A percentile compares a stretch with the other conserved stretches of the same genome.
Evolutionary conservation across 1,140 invertebrate genomes (phyloP).

Genomic region (Drosophila willistoni): DNA sequence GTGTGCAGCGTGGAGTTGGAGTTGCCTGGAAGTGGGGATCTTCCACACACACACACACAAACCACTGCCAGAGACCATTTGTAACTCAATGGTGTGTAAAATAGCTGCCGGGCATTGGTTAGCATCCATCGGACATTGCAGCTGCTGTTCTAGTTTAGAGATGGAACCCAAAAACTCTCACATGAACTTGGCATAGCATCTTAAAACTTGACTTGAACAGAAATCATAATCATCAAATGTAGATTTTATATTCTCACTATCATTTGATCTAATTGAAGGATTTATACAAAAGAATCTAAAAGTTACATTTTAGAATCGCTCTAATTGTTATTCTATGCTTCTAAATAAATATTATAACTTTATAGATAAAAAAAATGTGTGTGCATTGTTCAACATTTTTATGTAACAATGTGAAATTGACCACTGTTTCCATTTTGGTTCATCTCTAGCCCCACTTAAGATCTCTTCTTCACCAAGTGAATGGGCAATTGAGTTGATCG

Average conservation of each 20-base stretch:
- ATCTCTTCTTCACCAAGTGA: conserved; percentile 23
- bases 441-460: conserved; percentile 39
- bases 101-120: conserved; percentile 70
- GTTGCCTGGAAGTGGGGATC: conserved; percentile 8
- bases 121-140: conserved; percentile 43
- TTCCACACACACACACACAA: background rate
- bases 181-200: no score
- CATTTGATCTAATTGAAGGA: no score
- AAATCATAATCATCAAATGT: no score
- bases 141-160: conserved; percentile 43
- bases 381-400: no score
- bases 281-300: no score
- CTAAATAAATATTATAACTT: no score
- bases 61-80: conserved; percentile 50
- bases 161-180: conserved; percentile 33
- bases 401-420: background rate
- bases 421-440: background rate
- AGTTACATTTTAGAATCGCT: no score
- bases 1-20: background rate
- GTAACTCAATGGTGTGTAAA: conserved; percentile 78
- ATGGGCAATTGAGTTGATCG: conserved; percentile 57
- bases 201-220: no score
- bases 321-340: no score
- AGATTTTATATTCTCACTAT: no score
- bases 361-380: no score